Conservation (phyloP, 2,888 invertebrate genomes). For the Alentia gelatinosa region DNA sequence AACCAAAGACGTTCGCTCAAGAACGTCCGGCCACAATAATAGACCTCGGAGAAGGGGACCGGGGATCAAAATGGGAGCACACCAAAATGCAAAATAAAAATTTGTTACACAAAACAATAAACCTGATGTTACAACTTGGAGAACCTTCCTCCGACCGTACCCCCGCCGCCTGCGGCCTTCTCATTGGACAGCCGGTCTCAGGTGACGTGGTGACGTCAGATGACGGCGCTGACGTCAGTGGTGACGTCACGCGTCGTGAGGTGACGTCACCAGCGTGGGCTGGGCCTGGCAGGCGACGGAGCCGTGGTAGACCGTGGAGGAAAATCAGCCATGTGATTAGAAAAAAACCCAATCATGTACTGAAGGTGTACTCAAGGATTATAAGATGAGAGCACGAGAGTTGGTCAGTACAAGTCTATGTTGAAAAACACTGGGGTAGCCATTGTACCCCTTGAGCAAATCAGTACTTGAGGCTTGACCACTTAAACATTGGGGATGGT, state of each 20-base stretch:
- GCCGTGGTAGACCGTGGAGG: background rate
- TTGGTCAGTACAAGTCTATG: conserved; percentile 17
- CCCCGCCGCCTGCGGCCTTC: conserved; percentile 10
- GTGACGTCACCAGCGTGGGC: background rate
- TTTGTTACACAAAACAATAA: conserved; percentile 52
- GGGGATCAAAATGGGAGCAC: conserved; percentile 48
- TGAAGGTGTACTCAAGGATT: background rate
- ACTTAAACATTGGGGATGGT: conserved; percentile 24
- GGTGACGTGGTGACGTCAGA: background rate
- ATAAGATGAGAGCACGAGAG: background rate
- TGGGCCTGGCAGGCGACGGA: background rate
- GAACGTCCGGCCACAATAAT: background rate
- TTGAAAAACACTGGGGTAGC: conserved; percentile 38
- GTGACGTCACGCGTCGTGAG: background rate
- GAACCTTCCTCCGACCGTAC: background rate
- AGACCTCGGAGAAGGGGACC: background rate
- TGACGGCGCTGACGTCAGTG: background rate
- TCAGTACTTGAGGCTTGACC: conserved; percentile 46
- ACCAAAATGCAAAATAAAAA: conserved; percentile 53
- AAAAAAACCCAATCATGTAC: background rate
- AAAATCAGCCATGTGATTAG: background rate
- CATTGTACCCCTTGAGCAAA: conserved; percentile 44
- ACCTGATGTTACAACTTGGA: conserved; percentile 16
- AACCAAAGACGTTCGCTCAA: background rate
- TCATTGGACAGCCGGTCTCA: background rate